A percentile compares a stretch with the other conserved stretches of the same genome.
These are phyloP conservation scores for Calyptommatus sinebrachiatus DNA, from an alignment of 2,113 vertebrate genomes.

Conservation along the genomic window DNA sequence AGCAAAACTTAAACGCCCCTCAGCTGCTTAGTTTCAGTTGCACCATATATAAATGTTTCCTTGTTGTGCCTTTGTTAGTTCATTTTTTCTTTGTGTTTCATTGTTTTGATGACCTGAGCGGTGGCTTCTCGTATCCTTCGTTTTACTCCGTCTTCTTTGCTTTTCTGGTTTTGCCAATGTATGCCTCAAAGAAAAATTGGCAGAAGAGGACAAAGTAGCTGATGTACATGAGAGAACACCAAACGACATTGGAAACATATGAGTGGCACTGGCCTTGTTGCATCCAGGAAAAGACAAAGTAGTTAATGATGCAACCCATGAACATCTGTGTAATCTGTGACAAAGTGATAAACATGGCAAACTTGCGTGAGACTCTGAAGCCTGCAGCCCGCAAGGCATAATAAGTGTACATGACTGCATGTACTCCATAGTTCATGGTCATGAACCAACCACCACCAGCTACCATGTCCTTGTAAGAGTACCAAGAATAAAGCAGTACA, in stretches of 20 bases:
- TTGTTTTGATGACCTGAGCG: conserved; percentile 80
- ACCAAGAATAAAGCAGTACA: conserved; percentile 98
- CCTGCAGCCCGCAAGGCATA: conserved; percentile 93
- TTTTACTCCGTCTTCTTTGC: conserved; percentile 68
- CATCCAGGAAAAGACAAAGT: conserved; percentile 98
- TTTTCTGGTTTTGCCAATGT: conserved; percentile 84
- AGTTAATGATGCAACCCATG: conserved; percentile 94
- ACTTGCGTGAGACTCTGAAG: conserved; percentile 93
- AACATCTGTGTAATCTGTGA: conserved; percentile 99
- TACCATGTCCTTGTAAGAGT: conserved; percentile 99
- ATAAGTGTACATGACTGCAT: conserved; percentile 98
- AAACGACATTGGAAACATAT: conserved; percentile 95
- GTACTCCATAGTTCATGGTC: conserved; percentile 98
- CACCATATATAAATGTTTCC: conserved; percentile 73
- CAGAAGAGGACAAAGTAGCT: conserved; percentile 99
- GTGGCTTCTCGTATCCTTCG: conserved; percentile 65
- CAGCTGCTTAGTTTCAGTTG: conserved; percentile 77
- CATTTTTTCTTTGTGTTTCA: conserved; percentile 48
- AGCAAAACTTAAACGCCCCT: conserved; percentile 69
- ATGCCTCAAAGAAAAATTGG: conserved; percentile 98
- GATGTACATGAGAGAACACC: conserved; percentile 99
- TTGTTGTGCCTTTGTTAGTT: conserved; percentile 80
- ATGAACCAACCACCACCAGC: conserved; percentile 99
- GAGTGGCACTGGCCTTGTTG: conserved; percentile 95
- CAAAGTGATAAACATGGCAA: conserved; percentile 98